Base-by-base conservation (phyloP, 1,140 invertebrate genomes). In the Andrena cerasifolii region DNA sequence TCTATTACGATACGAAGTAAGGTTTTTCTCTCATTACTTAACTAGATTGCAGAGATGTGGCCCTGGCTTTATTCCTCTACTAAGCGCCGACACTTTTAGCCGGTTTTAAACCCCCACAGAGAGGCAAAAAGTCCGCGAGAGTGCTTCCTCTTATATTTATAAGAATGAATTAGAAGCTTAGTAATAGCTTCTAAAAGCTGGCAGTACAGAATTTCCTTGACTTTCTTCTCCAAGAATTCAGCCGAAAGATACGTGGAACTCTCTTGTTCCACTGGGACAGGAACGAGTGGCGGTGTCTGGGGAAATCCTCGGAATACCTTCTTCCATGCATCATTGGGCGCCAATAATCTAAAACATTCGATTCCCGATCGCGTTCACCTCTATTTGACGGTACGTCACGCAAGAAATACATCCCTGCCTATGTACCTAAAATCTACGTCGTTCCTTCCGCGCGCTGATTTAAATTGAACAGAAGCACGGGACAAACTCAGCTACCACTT, bases 1-100 rank as follows among this genome's bases (percentile, higher is more conserved):
- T 62, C 56, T 51, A 40, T 43, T 53, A 26, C 12, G 26, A n/a
- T 65, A 49, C 4, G 24, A n/a, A 65, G 26, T 0, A 18, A 18
- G 47, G 71, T 26, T 74, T 74, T 74, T 53, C 33, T 74, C 49
- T 65, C 61, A 53, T 65, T 43, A 53, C 59, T 74, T 74, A 74
- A 65, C 33, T 24, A 24, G 59, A 65, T 74, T 74, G 51, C 47
- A n/a, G 24, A 43, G 71, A 51, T 21, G 21, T 16, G n/a, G 33
- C 33, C 33, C 18, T 31, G 12, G 21, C 24, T 74, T 26, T 10
- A 16, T 14, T 12, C 5, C 12, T 53, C n/a, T 24, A 28, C 18
- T 14, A 16, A 14, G 3, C 10, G 18, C 21, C 21, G 45, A 16
- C 36, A 40, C 26, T 53, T 47, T 58, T 18, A 1, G 26, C 16